phyloP scores from a whole-genome alignment of 2,113 vertebrate genomes.

The Panurus biarmicus region DNA sequence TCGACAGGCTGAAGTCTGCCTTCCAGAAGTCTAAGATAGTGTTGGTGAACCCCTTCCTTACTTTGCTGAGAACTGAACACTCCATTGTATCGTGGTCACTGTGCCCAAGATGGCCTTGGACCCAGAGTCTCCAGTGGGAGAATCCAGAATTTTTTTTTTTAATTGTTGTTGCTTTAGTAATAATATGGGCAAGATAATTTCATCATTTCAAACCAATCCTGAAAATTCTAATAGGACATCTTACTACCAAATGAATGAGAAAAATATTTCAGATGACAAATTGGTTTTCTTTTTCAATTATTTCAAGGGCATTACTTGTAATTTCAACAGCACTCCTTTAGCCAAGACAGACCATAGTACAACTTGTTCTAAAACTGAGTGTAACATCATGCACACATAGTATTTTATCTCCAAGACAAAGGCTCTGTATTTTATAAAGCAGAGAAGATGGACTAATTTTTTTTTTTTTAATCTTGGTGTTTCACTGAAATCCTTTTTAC shows the following conservation, averaged over 20 bases:
- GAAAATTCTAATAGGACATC: not conserved
- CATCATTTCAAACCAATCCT: not conserved
- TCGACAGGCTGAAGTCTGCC: not conserved
- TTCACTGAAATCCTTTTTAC: not conserved
- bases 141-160: not conserved
- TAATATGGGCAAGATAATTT: not conserved
- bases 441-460: not conserved
- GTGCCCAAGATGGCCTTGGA: not conserved
- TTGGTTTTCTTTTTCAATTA: not conserved
- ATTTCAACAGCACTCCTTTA: not conserved
- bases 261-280: not conserved
- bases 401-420: not conserved
- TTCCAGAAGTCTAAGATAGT: not conserved
- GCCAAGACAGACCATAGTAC: not conserved
- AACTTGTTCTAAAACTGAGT: not conserved
- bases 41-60: not conserved
- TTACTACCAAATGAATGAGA: not conserved
- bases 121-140: not conserved
- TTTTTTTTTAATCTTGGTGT: not conserved
- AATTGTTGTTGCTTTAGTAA: not conserved
- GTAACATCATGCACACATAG: not conserved
- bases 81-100: accelerated
- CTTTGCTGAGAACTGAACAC: not conserved
- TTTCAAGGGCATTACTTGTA: not conserved
- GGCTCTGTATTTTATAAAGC: not conserved